Evolutionary conservation across 2,797 vertebrate species (phyloP).

Genomic region (Craterocephalus amniculus): DNA sequence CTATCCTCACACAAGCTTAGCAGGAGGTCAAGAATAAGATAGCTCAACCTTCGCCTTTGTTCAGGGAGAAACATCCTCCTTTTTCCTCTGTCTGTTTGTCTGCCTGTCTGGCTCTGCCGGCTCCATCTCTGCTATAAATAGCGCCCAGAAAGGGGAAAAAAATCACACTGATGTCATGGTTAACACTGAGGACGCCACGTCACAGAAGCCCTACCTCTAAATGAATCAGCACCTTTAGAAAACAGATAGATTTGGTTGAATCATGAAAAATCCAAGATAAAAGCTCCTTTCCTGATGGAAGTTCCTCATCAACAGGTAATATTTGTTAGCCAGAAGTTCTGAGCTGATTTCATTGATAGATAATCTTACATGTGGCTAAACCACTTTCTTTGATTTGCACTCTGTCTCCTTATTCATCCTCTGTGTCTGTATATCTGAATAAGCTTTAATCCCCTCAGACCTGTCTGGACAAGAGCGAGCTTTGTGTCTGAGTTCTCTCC

Average conservation of each 20-base stretch:
- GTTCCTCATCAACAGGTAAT: background rate
- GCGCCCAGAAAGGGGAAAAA: slow-evolving; percentile 30
- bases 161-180: slow-evolving; percentile 29
- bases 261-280: background rate
- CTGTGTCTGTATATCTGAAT: background rate
- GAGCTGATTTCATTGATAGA: background rate
- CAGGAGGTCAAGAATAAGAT: slow-evolving; percentile 18
- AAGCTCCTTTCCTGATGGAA: background rate
- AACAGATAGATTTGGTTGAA: slow-evolving; percentile 1
- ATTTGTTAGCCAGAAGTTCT: background rate
- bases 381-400: background rate
- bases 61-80: slow-evolving; percentile 18
- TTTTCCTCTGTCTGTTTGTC: slow-evolving; percentile 35
- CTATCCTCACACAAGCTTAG: slow-evolving; percentile 20
- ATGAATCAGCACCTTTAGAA: slow-evolving; percentile 68
- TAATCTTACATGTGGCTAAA: background rate
- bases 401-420: background rate
- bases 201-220: slow-evolving; percentile 49
- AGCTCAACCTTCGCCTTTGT: slow-evolving; percentile 39
- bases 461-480: slow-evolving; percentile 23
- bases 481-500: slow-evolving; percentile 55
- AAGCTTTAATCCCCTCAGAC: slow-evolving; percentile 7
- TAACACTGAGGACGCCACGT: slow-evolving; percentile 33
- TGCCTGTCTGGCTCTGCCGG: slow-evolving; percentile 56
- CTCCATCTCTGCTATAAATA: slow-evolving; percentile 75